Evolutionary conservation across 2,888 invertebrate species (phyloP).

Genomic region (Eilema griseolum): DNA sequence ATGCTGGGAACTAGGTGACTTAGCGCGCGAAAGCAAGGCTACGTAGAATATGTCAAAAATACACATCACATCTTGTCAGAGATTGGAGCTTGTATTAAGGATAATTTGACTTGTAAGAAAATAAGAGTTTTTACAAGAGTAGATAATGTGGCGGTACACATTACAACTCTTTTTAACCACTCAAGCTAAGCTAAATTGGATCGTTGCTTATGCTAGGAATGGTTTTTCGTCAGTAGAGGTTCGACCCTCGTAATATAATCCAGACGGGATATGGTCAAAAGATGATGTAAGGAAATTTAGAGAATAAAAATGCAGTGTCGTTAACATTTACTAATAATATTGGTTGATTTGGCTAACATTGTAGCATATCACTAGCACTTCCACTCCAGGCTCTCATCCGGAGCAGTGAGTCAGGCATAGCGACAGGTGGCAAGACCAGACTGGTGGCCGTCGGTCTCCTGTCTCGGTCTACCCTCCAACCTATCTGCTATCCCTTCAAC

Average conservation of each 20-base stretch:
- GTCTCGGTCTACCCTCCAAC: not conserved
- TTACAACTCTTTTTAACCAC: not conserved
- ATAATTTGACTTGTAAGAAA: not conserved
- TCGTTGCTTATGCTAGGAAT: not conserved
- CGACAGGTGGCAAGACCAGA: not conserved
- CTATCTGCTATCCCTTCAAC: not conserved
- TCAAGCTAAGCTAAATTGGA: not conserved
- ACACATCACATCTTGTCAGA: constrained; percentile 7
- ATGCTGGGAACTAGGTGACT: too few species aligned
- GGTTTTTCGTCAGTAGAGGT: not conserved
- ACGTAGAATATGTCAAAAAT: not conserved
- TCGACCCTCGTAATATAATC: too few species aligned
- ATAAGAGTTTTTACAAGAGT: not conserved
- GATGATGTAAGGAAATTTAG: too few species aligned
- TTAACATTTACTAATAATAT: constrained; percentile 2
- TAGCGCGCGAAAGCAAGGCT: not conserved
- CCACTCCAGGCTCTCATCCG: not conserved
- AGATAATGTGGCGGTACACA: not conserved
- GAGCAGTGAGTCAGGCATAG: not conserved
- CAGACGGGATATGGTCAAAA: not conserved
- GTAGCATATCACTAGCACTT: not conserved
- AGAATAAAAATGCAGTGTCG: not conserved
- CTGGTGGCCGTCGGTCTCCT: not conserved
- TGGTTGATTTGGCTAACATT: not conserved
- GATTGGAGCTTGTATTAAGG: not conserved